Base-by-base conservation (phyloP, 2,888 invertebrate genomes). In the Argynnis bischoffii region DNA sequence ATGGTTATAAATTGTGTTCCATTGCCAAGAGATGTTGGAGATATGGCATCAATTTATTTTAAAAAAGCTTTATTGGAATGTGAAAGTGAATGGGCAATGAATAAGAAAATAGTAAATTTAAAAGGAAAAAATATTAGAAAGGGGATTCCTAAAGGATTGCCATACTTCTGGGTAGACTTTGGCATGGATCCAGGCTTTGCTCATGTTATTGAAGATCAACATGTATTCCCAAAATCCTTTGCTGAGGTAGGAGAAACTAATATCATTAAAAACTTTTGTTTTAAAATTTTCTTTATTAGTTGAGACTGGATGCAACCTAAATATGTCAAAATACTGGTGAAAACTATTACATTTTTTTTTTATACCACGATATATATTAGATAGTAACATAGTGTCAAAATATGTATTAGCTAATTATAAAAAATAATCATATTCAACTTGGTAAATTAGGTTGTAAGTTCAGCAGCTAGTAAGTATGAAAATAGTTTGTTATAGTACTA, bases 31-130 rank as follows among this genome's bases (percentile, higher is more conserved):
- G 97, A 98, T 85, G 94, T 95, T 18, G 98, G 97, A 1, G 98
- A 98, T 78, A 92, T 96, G 89, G 97, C 98, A 4, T 97, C 99
- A 0, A 98, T 99, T 79, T 99, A 98, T 88, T 99, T 99, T 86
- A 99, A 99, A 94, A 99, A 99, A 94, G 99, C 99, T 0, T 95
- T 99, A 67, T 94, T 97, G 78, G 99, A 99, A 85, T 98, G 97
- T 74, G 99, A 99, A 88, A 94, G 95, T 18, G 99, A 99, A 88
- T 99, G 99, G 99, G 94, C 97, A 5, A 95, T 96, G 79, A 99
- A 99, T 84, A 98, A 98, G 83, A 99, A 99, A 92, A 90, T 93
- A 60, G 85, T 93, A 6, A 93, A 93, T 54, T 78, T 93, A 53
- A 93, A 90, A 77, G 93, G 94, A 0, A 96, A 95, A 81, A 95